Base-by-base conservation (phyloP, 2,797 vertebrate genomes). In the Danio aesculapii region DNA sequence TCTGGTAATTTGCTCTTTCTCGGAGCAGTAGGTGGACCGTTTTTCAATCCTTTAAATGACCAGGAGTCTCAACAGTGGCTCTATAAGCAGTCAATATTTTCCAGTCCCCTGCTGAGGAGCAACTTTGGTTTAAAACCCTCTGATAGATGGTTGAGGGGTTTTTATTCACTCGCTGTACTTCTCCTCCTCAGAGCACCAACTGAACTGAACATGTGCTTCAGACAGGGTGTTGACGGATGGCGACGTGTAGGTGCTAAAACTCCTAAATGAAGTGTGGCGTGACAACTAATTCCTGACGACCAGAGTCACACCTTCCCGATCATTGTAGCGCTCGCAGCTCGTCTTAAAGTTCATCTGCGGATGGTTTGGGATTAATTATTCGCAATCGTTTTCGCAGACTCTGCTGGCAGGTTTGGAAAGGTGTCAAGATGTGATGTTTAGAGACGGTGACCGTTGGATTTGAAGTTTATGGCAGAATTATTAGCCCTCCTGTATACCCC, bases 41-140 rank as follows among this genome's bases (percentile, higher is more conserved):
- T 76, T 64, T 76, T 89, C 90, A 88, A 90, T 77, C 67, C 81
- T 1, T 87, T 87, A 87, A 92, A 91, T 91, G 88, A 82, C 67
- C 88, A 67, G 88, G 58, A 62, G 47, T 57, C 61, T 68, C 41
- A 39, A 17, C 43, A 59, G 44, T 49, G 13, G 17, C 46, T 95
- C 92, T 91, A 91, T 94, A 93, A 93, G 89, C 91, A 94, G 93
- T 95, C 93, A 92, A 94, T 93, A 93, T 91, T 82, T 91, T 30
- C 85, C 89, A 89, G 91, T 94, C 93, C 93, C 93, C 89, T 87
- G 93, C 93, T 93, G 91, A 93, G 92, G 87, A 87, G 92, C 92
- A 93, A 91, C 91, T 92, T 94, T 95, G 95, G 93, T 94, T 95
- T 94, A 95, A 94, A 91, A 86, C 94, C 93, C 92, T 95, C 61